phyloP scores from a whole-genome alignment of 2,113 vertebrate species.

The Thamnophis sirtalis region DNA sequence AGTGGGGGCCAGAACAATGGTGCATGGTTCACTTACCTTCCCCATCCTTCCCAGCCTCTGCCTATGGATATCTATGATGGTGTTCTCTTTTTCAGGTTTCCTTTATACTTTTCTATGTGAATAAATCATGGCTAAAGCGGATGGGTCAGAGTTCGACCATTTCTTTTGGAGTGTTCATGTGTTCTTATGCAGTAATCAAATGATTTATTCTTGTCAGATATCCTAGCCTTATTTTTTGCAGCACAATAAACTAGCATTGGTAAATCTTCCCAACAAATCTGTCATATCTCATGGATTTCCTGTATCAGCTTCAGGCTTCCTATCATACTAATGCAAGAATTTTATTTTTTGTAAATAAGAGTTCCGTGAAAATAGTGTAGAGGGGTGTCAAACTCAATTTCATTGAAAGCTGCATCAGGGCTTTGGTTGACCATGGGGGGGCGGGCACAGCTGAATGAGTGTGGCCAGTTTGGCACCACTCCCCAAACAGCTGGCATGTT shows the following conservation, averaged over 20 bases:
- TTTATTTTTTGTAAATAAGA: not conserved
- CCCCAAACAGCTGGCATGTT: too few species aligned
- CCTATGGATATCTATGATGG: not conserved
- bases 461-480: too few species aligned
- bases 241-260: rapidly evolving
- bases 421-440: too few species aligned
- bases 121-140: slow-evolving; percentile 28
- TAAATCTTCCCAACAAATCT: not conserved
- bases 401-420: too few species aligned
- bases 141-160: slow-evolving; percentile 11
- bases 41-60: not conserved
- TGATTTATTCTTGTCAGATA: not conserved
- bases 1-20: too few species aligned
- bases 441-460: too few species aligned
- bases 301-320: not conserved
- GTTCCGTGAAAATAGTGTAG: not conserved
- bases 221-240: not conserved
- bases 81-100: slow-evolving; percentile 7
- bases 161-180: not conserved
- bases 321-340: not conserved
- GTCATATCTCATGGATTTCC: not conserved
- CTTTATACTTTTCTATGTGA: not conserved
- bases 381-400: too few species aligned
- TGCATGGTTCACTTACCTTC: not conserved
- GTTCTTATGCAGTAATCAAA: not conserved